Evolutionary conservation across 1,140 invertebrate species (phyloP), one percentile per base, ranked within the genome.

Genomic region (Monochamus saltuarius): DNA sequence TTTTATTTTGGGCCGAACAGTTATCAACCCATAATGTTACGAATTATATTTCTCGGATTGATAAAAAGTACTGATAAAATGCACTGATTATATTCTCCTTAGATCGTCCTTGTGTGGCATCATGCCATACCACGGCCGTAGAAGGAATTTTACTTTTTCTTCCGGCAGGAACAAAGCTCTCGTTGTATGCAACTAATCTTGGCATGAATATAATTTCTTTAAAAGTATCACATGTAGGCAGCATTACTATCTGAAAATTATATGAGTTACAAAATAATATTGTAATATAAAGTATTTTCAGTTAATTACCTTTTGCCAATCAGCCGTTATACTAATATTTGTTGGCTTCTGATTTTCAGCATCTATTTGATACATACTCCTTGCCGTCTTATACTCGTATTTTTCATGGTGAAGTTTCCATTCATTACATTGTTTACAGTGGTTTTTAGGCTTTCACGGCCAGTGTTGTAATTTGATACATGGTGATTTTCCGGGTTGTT

Each of bases 11-110:
- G 36, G 43, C 56, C 9, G 67, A 35, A 47, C 68, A 70, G 47
- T 70, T 70, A 47, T 70, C 64, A 34, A 68, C 37, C 66, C 66
- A 69, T 43, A 70, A 38, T 17, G 56, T 58, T 13, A 70, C 49
- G 16, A 57, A 10, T 42, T 50, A 8, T 19, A 10, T 19, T 14
- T 56, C 52, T 38, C 59, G 35, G 9, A 51, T 37, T 35, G 17
- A n/a, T 39, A 56, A 37, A 36, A 67, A 61, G 40, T 53, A 68
- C 22, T 19, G 43, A 40, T 66, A 46, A 61, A 67, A 68, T 8
- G 50, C 61, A 53, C 49, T 64, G 36, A 67, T 61, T 8, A 68
- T 55, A 42, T 64, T 61, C 52, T 64, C 52, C 53, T 67, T 61
- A 11, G 56, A 61, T 22, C 58, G 46, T 45, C 64, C 61, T 17